Base-by-base conservation (phyloP, 2,113 vertebrate genomes). In the Ancistrus triradiatus region DNA sequence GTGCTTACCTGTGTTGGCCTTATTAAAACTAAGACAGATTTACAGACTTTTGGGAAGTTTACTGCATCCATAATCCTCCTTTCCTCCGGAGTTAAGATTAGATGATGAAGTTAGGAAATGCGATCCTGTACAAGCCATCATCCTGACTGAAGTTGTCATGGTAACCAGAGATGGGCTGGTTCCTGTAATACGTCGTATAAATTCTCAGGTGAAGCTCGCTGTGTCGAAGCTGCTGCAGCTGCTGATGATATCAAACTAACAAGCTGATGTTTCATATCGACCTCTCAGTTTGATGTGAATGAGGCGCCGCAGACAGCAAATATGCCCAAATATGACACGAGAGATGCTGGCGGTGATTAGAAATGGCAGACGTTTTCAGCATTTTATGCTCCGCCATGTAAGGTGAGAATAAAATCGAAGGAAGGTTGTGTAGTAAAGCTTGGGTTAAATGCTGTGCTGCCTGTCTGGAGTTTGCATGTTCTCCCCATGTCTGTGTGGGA, bases 271-370 rank as follows among this genome's bases (percentile, higher is more conserved):
- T 27, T 42, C 15, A 47, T 38, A 46, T 38, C 13, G 9, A 22
- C 28, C 17, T 18, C 33, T 19, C 21, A 50, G 44, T 50, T 62
- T 50, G 18, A 24, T 22, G 42, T 40, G 27, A 65, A 37, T 15
- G 19, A 14, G n/a, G 28, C 50, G 10, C 42, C 19, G 6, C 31
- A 35, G 11, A 35, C 7, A 21, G 28, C 21, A 38, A 46, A 40
- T 15, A 42, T 15, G 38, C 13, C 14, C 11, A 49, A 18, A 25
- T 10, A 21, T 37, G 35, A 37, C 35, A 37, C 35, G n/a, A n/a
- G n/a, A n/a, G 13, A 13, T 37, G 7, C 8, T 37, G 13, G 13
- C 8, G 35, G 8, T 37, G 2, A 37, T 37, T 37, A n/a, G n/a
- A n/a, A n/a, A n/a, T n/a, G n/a, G n/a, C n/a, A n/a, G n/a, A n/a